Evolutionary conservation across 1,140 invertebrate genomes (phyloP).

Genomic region (Diachasma alloeum): DNA sequence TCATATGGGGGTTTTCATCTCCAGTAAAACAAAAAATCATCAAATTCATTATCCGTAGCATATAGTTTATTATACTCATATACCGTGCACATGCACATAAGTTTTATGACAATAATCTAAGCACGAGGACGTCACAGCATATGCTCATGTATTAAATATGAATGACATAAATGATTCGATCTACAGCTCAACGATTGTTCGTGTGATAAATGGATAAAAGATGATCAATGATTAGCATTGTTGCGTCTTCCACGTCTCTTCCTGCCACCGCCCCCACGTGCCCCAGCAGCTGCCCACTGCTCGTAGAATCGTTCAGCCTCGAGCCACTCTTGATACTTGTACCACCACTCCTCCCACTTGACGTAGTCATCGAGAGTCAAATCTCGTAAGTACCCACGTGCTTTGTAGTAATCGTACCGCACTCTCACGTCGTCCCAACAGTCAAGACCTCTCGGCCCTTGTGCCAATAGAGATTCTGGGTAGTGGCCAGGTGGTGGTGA

Average conservation of each 20-base stretch:
- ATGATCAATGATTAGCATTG: slow-evolving; percentile 49
- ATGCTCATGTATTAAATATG: background rate
- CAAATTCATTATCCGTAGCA: background rate
- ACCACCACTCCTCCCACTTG: slow-evolving; percentile 95
- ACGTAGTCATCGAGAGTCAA: slow-evolving; percentile 83
- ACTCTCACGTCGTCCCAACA: slow-evolving; percentile 87
- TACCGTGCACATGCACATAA: background rate
- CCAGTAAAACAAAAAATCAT: background rate
- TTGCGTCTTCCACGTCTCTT: slow-evolving; percentile 58
- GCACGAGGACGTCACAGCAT: background rate
- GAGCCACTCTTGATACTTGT: slow-evolving; percentile 90
- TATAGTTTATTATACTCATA: background rate
- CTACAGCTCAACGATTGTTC: background rate
- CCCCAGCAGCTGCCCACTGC: slow-evolving; percentile 69
- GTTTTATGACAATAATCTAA: background rate
- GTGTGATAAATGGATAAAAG: background rate
- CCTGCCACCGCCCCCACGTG: slow-evolving; percentile 40
- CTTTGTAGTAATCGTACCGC: slow-evolving; percentile 86
- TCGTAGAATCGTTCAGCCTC: slow-evolving; percentile 84
- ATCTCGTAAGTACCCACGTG: slow-evolving; percentile 81
- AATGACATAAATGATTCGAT: background rate
- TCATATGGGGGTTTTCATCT: too few species aligned
- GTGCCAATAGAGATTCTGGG: slow-evolving; percentile 75
- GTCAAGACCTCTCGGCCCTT: slow-evolving; percentile 76
- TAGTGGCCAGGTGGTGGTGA: slow-evolving; percentile 80